Conservation (phyloP, 2,113 vertebrate species). For the Callospermophilus lateralis region DNA sequence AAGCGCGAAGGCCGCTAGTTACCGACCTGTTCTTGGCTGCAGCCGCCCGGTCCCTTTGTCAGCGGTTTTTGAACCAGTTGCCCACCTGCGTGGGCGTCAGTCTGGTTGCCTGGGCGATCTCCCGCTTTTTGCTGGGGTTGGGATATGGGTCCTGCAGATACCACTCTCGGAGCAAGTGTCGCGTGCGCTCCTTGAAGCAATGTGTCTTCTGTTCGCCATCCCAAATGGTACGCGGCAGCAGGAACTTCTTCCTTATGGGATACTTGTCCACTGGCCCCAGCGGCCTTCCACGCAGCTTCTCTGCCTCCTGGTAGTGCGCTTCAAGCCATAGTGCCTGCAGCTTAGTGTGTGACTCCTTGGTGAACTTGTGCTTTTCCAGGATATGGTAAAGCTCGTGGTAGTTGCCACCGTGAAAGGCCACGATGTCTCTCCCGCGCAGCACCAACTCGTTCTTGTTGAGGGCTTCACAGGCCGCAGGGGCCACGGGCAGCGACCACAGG, state of each 20-base stretch:
- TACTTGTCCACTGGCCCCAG: slow-evolving; percentile 99
- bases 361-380: slow-evolving; percentile 99
- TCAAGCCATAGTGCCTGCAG: slow-evolving; percentile 99
- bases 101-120: slow-evolving; percentile 99
- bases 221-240: slow-evolving; percentile 99
- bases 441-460: slow-evolving; percentile 99
- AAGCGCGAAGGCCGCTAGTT: slow-evolving; percentile 7
- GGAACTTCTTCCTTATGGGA: slow-evolving; percentile 99
- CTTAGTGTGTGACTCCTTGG: slow-evolving; percentile 99
- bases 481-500: slow-evolving; percentile 99
- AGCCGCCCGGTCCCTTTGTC: slow-evolving; percentile 99
- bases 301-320: slow-evolving; percentile 99
- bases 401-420: slow-evolving; percentile 98
- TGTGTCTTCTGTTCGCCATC: slow-evolving; percentile 99
- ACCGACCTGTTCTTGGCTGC: slow-evolving; percentile 99
- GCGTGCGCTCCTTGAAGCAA: slow-evolving; percentile 99
- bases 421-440: slow-evolving; percentile 96
- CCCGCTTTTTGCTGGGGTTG: slow-evolving; percentile 98
- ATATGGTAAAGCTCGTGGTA: slow-evolving; percentile 99
- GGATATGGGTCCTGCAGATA: slow-evolving; percentile 99
- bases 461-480: slow-evolving; percentile 98
- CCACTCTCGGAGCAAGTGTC: slow-evolving; percentile 98
- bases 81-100: slow-evolving; percentile 99
- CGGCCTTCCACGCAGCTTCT: slow-evolving; percentile 98
- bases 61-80: slow-evolving; percentile 99